Evolutionary conservation across 2,888 invertebrate genomes (phyloP).

Genomic region (Mesorhabditis belari): DNA sequence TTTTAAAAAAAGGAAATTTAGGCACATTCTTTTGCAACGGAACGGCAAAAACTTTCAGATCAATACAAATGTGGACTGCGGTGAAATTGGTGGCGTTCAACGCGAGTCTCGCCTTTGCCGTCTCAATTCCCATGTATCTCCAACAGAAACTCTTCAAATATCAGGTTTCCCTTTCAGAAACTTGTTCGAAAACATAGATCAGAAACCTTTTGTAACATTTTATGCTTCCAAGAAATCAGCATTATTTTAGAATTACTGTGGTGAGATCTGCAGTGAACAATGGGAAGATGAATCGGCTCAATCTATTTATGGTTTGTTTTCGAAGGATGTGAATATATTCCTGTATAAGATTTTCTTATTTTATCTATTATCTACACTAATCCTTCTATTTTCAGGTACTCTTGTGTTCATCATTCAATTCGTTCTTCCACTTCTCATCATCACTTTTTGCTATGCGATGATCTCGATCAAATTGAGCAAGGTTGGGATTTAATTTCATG

Average conservation of each 20-base stretch:
- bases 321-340: too few relatives aligned
- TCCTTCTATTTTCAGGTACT: constrained; percentile 29
- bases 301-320: constrained; percentile 33
- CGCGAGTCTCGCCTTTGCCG: constrained; percentile 30
- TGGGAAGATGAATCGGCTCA: constrained; percentile 32
- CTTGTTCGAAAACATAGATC: neutral
- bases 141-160: constrained; percentile 28
- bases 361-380: neutral
- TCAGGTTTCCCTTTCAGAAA: too few relatives aligned
- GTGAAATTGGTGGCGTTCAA: constrained; percentile 43
- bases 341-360: too few relatives aligned
- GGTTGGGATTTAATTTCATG: constrained; percentile 9
- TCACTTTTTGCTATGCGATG: constrained; percentile 46
- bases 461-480: constrained; percentile 42
- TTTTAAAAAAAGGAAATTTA: neutral
- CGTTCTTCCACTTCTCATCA: constrained; percentile 44
- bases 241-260: constrained; percentile 18
- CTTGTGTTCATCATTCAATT: constrained; percentile 48
- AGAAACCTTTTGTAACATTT: neutral
- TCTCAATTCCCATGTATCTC: constrained; percentile 46
- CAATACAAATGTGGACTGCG: constrained; percentile 43
- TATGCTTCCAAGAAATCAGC: neutral
- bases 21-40: neutral
- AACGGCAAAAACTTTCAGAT: constrained; percentile 15
- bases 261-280: constrained; percentile 45